Percentiles rank a stretch among this genome's conserved stretches.
These are phyloP conservation scores for Ceratoteleas bidentatus DNA, from an alignment of 1,140 invertebrate genomes.

Conservation along the genomic window DNA sequence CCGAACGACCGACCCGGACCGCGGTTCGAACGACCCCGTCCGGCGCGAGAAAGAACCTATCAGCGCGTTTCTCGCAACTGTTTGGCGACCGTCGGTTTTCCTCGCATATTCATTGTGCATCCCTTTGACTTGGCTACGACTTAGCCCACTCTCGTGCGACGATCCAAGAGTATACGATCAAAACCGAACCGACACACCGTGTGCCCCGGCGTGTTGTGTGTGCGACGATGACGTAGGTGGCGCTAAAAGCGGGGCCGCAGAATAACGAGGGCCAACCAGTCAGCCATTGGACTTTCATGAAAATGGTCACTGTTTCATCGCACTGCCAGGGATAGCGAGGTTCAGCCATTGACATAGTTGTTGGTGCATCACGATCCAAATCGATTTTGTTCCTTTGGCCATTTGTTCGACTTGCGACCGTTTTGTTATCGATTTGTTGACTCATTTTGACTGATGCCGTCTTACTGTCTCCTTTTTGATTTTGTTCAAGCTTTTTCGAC, in stretches of 20 bases:
- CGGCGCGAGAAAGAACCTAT: neutral
- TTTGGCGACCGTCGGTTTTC: slow-evolving; percentile 71
- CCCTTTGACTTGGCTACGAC: slow-evolving; percentile 77
- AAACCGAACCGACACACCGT: neutral
- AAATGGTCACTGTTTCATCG: slow-evolving; percentile 81
- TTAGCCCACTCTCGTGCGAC: slow-evolving; percentile 73
- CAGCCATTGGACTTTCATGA: slow-evolving; percentile 71
- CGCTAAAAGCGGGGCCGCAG: slow-evolving; percentile 71
- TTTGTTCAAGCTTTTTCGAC: too few species aligned
- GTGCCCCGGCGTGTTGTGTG: neutral
- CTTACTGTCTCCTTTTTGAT: too few species aligned
- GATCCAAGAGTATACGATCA: neutral
- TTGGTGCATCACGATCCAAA: slow-evolving; percentile 77
- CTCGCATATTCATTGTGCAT: slow-evolving; percentile 82
- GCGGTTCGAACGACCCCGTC: too few species aligned
- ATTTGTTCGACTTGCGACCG: slow-evolving; percentile 1
- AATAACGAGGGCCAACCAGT: slow-evolving; percentile 77
- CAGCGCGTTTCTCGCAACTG: slow-evolving; percentile 36
- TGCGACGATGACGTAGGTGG: neutral
- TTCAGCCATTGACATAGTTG: slow-evolving; percentile 75
- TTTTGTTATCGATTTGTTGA: too few species aligned
- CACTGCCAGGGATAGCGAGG: slow-evolving; percentile 56
- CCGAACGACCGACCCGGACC: too few species aligned
- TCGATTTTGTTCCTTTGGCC: slow-evolving; percentile 20
- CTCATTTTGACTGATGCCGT: too few species aligned